Conservation (phyloP, 2,888 invertebrate genomes). For the Lamellibrachia columna region DNA sequence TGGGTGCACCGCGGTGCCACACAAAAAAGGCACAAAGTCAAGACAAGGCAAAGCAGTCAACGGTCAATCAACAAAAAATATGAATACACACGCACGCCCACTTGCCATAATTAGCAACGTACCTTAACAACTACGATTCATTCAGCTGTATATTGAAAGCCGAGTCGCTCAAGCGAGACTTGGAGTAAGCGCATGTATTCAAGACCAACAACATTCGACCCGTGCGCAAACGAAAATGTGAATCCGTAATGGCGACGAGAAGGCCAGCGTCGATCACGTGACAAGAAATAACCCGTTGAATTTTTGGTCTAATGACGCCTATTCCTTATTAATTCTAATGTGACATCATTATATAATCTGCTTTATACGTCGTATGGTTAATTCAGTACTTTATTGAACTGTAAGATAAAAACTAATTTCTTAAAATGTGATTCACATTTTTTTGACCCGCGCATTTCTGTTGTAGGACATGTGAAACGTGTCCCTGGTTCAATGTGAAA, state of each 20-base stretch:
- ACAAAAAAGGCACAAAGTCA: neutral
- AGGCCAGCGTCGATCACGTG: neutral
- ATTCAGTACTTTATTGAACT: neutral
- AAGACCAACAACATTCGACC: neutral
- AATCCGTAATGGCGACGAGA: neutral
- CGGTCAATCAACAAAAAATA: neutral
- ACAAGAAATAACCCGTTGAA: neutral
- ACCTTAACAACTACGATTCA: neutral
- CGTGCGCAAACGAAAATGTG: constrained; percentile 3
- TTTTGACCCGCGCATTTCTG: neutral
- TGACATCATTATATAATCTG: neutral
- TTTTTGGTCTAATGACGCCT: neutral
- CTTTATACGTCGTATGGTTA: neutral
- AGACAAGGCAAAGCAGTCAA: neutral
- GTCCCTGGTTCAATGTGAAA: neutral
- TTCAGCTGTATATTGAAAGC: neutral
- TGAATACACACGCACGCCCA: neutral
- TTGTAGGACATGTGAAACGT: neutral
- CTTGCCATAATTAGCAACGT: neutral
- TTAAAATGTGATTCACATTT: neutral
- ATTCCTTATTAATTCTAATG: neutral
- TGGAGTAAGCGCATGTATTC: neutral
- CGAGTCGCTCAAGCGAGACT: neutral
- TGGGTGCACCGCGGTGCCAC: neutral
- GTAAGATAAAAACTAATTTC: neutral